A percentile compares a stretch with the other conserved stretches of the same genome.
Evolutionary conservation across 2,797 vertebrate species (phyloP).

Genomic region (Falco biarmicus): DNA sequence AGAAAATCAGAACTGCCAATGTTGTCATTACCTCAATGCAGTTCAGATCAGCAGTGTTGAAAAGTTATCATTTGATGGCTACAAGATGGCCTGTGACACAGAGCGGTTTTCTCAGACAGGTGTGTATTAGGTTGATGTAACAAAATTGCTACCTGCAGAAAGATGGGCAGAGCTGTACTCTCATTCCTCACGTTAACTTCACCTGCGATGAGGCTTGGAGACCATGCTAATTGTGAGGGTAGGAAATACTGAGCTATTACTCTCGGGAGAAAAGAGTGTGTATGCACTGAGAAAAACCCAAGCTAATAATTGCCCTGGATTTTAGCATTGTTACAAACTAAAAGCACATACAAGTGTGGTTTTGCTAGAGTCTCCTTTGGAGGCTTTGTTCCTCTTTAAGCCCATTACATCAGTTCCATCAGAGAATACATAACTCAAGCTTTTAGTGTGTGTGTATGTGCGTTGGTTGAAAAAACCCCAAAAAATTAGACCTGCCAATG

Average conservation of each 20-base stretch:
- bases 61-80: slow-evolving; percentile 32
- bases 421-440: not conserved
- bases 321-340: not conserved
- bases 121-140: slow-evolving; percentile 41
- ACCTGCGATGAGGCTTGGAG: not conserved
- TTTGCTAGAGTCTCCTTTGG: not conserved
- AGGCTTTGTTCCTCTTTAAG: not conserved
- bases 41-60: not conserved
- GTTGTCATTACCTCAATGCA: not conserved
- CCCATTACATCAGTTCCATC: not conserved
- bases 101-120: slow-evolving; percentile 26
- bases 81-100: slow-evolving; percentile 4
- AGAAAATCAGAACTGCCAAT: slow-evolving; percentile 17
- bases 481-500: not conserved
- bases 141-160: slow-evolving; percentile 46
- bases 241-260: not conserved
- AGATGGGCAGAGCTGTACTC: not conserved
- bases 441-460: not conserved
- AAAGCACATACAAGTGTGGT: not conserved
- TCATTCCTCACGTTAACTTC: not conserved
- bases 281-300: not conserved
- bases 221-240: not conserved
- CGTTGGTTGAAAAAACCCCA: not conserved
- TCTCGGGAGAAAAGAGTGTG: not conserved
- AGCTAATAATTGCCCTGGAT: not conserved